Base-by-base conservation (phyloP, 1,140 invertebrate species). In the Drosophila virilis region DNA sequence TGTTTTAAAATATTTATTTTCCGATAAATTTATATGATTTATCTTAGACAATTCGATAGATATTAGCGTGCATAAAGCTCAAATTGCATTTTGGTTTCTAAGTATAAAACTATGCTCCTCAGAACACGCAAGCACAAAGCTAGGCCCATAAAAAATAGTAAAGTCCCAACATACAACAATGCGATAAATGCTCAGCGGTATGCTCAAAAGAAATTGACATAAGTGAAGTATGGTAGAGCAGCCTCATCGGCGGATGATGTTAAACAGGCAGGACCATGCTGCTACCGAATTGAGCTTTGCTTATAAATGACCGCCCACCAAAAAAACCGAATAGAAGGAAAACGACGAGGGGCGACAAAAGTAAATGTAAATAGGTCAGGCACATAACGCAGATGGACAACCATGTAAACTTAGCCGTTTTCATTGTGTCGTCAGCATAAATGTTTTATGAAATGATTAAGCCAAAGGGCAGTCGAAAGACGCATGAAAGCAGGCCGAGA, bases 371-470 rank as follows among this genome's bases (percentile, higher is more conserved):
- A 74, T 74, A 43, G 62, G 54, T 57, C 8, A 17, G 62, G 22
- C 15, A n/a, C 28, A 32, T 9, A 52, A 35, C 22, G 48, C 15
- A 6, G 33, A 22, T 6, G 13, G 8, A 22, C 17, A 15, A 9
- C 45, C 15, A 2, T 40, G 10, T 7, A 54, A 5, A 37, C 8
- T n/a, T 10, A 0, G n/a, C 9, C 13, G 73, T 43, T 65, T 66
- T 12, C 38, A 37, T 51, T 66, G 69, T 59, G 66, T 73, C 52
- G 83, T 88, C 82, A 86, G 82, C 82, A 86, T 86, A 86, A 86
- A 86, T 82, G 76, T 86, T 86, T 86, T 86, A 88, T 86, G 88
- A 86, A 86, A 86, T 86, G 83, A 86, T 86, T 86, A 88, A 88
- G 83, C 78, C 82, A 82, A 88, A 65, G 78, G 22, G 22, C 22